Evolutionary conservation across 2,797 vertebrate species (phyloP), one percentile per base, ranked within the genome.

Genomic region (Petrocephalus schoutedeni): DNA sequence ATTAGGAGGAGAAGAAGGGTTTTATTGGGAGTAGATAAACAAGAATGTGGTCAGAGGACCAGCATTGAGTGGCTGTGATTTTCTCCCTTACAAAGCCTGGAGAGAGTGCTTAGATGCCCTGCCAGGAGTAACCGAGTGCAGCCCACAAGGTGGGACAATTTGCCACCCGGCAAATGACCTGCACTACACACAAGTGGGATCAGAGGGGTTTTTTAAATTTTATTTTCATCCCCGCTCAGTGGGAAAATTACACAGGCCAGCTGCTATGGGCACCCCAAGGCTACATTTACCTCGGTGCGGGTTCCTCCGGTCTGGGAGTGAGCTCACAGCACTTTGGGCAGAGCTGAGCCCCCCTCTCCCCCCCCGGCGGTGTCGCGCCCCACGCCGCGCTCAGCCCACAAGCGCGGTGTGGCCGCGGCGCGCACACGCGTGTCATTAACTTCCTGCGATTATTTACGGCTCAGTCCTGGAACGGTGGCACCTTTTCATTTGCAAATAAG

Each of bases 401-500:
- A 2, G 23, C 19, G 0, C 23, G 28, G 28, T 14, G n/a, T 51
- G 45, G 3, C 53, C 45, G 51, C 21, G 53, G 21, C 45, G 9
- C 8, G 49, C n/a, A 83, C 80, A 83, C 9, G 19, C 36, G 12
- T 41, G 89, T 86, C 88, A 45, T 57, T 49, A 74, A 85, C 56
- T 87, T 71, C 80, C 90, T 89, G 86, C 91, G 92, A 93, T 95
- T 95, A 95, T 94, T 95, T 94, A 71, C 2, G 4, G 95, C 93
- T 95, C 94, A 94, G 92, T 93, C 94, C 92, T 93, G 95, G 93
- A 92, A 94, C 93, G 95, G 94, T 95, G 93, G 91, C 86, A 80
- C 87, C 94, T 92, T 95, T 96, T 96, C 95, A 95, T 91, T 95
- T 95, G 95, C 94, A 95, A 96, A 96, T 96, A 90, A 93, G 92